phyloP scores from a whole-genome alignment of 2,113 vertebrate genomes.

The Grammomys surdaster region DNA sequence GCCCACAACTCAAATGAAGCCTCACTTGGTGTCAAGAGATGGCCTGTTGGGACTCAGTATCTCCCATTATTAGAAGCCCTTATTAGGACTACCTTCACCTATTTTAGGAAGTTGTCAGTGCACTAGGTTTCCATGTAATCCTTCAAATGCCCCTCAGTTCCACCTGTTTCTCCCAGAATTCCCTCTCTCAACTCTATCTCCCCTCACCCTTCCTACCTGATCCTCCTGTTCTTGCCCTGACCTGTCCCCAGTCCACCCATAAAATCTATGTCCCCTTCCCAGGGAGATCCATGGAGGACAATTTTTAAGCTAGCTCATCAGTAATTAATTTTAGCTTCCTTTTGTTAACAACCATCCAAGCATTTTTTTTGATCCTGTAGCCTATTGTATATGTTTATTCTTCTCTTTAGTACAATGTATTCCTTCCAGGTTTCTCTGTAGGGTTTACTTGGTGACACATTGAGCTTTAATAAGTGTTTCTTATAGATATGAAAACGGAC shows the following conservation, averaged over 20 bases:
- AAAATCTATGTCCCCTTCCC: too few species aligned
- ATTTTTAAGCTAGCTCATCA: background rate
- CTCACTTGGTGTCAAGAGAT: background rate
- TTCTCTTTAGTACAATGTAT: background rate
- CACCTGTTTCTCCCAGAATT: background rate
- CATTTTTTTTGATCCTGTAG: background rate
- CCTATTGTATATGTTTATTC: background rate
- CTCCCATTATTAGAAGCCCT: background rate
- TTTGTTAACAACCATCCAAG: too few species aligned
- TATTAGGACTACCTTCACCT: background rate
- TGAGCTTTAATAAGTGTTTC: background rate
- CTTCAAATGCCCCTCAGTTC: background rate
- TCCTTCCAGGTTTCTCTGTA: background rate
- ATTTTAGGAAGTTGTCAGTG: background rate
- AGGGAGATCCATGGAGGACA: background rate
- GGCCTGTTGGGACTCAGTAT: background rate
- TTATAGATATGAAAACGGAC: background rate
- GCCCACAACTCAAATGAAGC: background rate
- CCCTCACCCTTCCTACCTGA: background rate
- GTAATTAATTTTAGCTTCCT: background rate
- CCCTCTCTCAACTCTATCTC: too few species aligned
- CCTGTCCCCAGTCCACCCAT: background rate
- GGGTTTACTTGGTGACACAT: background rate
- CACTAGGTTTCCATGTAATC: background rate
- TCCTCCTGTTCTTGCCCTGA: background rate